These are phyloP conservation scores for Drosophila trichaetosa DNA, from an alignment of 2,888 invertebrate species.

Conservation along the genomic window DNA sequence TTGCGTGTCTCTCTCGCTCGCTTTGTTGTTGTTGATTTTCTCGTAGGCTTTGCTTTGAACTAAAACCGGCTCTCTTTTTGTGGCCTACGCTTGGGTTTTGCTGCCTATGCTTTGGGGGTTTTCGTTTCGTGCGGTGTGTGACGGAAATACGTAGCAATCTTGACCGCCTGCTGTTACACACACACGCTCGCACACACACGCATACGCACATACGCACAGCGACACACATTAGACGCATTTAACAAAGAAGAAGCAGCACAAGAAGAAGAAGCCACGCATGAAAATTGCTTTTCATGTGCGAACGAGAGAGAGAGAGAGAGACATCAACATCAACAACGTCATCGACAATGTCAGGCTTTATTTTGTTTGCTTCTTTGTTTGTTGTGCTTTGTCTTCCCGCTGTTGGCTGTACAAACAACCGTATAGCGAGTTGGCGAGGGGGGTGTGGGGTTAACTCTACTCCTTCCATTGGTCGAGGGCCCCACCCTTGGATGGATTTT, in stretches of 20 bases:
- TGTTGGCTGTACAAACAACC: slow-evolving; percentile 43
- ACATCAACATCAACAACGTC: slow-evolving; percentile 69
- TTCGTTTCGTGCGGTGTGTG: slow-evolving; percentile 48
- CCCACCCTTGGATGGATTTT: slow-evolving; percentile 41
- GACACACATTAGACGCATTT: slow-evolving; percentile 26
- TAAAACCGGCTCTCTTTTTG: slow-evolving; percentile 69
- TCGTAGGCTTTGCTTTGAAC: slow-evolving; percentile 61
- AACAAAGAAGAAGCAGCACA: slow-evolving; percentile 78
- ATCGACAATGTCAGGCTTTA: slow-evolving; percentile 40
- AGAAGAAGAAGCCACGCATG: slow-evolving; percentile 78
- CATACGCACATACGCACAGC: slow-evolving; percentile 7
- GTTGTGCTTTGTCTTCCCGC: slow-evolving; percentile 46
- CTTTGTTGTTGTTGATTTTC: slow-evolving; percentile 31
- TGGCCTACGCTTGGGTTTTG: slow-evolving; percentile 44
- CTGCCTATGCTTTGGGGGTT: slow-evolving; percentile 13
- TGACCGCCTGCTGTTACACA: slow-evolving; percentile 58
- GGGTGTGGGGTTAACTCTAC: slow-evolving; percentile 42
- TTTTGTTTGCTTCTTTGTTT: slow-evolving; percentile 41
- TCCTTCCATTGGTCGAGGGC: slow-evolving; percentile 8
- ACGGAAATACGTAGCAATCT: slow-evolving; percentile 73
- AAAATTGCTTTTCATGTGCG: slow-evolving; percentile 75
- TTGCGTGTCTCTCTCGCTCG: neutral
- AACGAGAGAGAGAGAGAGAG: slow-evolving; percentile 47
- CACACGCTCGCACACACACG: slow-evolving; percentile 28
- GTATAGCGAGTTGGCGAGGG: neutral